A percentile compares a stretch with the other conserved stretches of the same genome.
Conservation (phyloP, 37 sponge, comb jelly and placozoan species). For the Aplysina aerophoba region DNA sequence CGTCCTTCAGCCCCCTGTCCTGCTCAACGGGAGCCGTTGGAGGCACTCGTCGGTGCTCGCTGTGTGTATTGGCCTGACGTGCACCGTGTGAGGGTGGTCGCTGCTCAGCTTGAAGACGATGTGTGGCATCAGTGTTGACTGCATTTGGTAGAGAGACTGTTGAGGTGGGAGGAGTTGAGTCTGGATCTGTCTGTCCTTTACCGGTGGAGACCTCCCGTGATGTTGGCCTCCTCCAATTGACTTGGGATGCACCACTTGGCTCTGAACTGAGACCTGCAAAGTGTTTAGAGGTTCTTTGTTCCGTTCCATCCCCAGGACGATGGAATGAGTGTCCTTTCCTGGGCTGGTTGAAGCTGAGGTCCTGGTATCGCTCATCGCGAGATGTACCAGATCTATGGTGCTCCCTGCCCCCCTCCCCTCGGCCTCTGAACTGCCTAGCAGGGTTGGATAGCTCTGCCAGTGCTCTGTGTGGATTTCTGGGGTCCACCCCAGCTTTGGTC, state of each 20-base stretch:
- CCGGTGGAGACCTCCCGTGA: no score
- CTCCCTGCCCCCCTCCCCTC: not conserved
- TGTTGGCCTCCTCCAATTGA: no score
- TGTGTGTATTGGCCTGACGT: not conserved
- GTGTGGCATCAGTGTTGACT: no score
- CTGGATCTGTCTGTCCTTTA: no score
- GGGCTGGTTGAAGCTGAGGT: not conserved
- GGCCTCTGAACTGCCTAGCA: not conserved
- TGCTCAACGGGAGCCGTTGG: not conserved
- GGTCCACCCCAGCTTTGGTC: slow-evolving; percentile 63
- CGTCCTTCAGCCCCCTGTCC: not conserved
- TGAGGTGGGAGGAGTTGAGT: no score
- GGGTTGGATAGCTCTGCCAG: slow-evolving; percentile 9
- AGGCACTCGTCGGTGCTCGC: not conserved
- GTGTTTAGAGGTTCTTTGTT: not conserved
- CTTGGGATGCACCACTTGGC: no score
- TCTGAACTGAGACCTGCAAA: not conserved
- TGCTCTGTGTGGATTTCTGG: slow-evolving; percentile 48
- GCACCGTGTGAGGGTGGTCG: no score
- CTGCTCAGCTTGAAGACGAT: no score
- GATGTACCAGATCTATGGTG: not conserved
- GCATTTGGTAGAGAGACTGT: no score
- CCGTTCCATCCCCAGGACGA: no score
- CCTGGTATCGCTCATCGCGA: not conserved
- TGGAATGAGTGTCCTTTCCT: no score